These are phyloP conservation scores for Pseudoips prasinana DNA, from an alignment of 2,888 invertebrate genomes.

Conservation along the genomic window DNA sequence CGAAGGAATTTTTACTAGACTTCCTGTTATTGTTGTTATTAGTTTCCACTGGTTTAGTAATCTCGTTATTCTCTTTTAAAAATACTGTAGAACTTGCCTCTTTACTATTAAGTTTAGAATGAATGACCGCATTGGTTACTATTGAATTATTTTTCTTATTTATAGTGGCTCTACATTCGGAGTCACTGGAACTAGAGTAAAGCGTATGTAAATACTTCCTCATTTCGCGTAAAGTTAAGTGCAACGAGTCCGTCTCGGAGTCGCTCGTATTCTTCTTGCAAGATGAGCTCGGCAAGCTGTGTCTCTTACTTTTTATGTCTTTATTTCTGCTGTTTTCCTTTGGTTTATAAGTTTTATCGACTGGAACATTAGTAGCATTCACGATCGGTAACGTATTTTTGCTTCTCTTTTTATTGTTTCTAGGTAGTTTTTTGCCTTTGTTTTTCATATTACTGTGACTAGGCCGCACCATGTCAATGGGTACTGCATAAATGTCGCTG, in stretches of 20 bases:
- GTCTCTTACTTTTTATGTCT: constrained; percentile 82
- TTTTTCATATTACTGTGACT: constrained; percentile 58
- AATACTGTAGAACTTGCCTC: constrained; percentile 50
- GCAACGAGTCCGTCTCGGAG: constrained; percentile 86
- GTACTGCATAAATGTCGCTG: constrained; percentile 93
- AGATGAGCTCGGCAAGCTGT: constrained; percentile 86
- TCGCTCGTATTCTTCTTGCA: constrained; percentile 77
- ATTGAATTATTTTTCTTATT: constrained; percentile 72
- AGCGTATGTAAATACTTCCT: constrained; percentile 91
- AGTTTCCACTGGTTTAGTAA: constrained; percentile 55
- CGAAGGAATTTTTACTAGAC: constrained; percentile 78
- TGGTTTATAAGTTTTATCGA: constrained; percentile 48
- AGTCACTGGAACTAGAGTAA: constrained; percentile 89
- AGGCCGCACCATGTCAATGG: constrained; percentile 89
- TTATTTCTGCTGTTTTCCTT: constrained; percentile 57
- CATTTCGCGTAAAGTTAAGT: constrained; percentile 93
- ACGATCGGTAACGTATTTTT: constrained; percentile 56
- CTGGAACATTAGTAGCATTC: constrained; percentile 36
- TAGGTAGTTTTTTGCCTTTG: constrained; percentile 64
- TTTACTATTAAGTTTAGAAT: constrained; percentile 56
- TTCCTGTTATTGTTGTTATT: constrained; percentile 77
- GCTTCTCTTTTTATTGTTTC: constrained; percentile 63
- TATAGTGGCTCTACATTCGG: constrained; percentile 74
- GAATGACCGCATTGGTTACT: constrained; percentile 68
- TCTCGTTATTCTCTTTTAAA: constrained; percentile 60